Percentiles rank a stretch among this genome's conserved stretches.
Evolutionary conservation across 2,113 vertebrate species (phyloP).

Genomic region (Burhinus bistriatus): DNA sequence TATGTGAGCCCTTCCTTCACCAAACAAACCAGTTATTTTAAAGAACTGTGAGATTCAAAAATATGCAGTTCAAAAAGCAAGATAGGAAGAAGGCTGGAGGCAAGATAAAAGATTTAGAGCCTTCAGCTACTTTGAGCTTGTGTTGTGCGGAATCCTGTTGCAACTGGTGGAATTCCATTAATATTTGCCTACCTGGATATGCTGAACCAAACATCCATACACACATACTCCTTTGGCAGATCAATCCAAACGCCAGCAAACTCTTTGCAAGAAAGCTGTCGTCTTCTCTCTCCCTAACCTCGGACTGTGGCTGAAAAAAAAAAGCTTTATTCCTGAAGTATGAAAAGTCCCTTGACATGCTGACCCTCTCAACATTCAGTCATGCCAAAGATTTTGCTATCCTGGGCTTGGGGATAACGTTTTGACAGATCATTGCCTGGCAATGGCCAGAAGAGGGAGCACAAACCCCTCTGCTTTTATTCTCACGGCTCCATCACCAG

Average conservation of each 20-base stretch:
- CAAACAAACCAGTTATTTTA: background rate
- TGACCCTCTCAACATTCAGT: background rate
- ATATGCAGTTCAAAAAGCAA: background rate
- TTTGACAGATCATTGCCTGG: background rate
- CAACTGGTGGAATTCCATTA: background rate
- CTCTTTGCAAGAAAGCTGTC: background rate
- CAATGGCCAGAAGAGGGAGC: conserved; percentile 15
- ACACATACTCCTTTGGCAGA: background rate
- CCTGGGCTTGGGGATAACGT: background rate
- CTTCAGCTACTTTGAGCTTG: background rate
- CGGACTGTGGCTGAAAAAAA: background rate
- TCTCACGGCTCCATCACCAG: background rate
- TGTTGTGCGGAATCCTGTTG: background rate
- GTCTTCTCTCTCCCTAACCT: background rate
- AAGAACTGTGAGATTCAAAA: background rate
- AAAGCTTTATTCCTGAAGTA: background rate
- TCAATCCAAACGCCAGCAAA: background rate
- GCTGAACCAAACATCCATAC: background rate
- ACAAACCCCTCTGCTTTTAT: background rate
- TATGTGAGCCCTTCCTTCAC: background rate
- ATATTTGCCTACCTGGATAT: background rate
- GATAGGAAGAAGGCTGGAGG: background rate
- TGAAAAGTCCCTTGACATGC: background rate
- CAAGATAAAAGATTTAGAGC: background rate
- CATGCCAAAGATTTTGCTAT: background rate